Conservation (phyloP, 1,140 invertebrate genomes). For the Bilobella aurantiaca region DNA sequence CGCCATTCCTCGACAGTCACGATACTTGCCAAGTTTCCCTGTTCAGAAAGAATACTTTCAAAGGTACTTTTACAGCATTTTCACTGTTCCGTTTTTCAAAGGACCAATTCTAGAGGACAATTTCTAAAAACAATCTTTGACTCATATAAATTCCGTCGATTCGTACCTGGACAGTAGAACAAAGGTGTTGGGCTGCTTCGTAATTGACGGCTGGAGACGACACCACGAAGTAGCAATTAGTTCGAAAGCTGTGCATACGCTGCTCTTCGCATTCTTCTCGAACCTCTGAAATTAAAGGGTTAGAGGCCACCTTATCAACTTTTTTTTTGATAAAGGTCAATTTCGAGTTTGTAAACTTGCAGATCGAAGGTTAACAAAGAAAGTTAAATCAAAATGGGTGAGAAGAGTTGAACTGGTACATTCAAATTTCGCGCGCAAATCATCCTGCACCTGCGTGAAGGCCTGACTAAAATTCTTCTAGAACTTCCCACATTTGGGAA, state of each 20-base stretch:
- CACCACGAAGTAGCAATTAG: constrained; percentile 59
- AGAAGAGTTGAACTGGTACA: too few relatives aligned
- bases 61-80: neutral
- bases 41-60: constrained; percentile 9
- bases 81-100: neutral
- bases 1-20: constrained; percentile 52
- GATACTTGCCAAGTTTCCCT: constrained; percentile 48
- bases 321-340: too few relatives aligned
- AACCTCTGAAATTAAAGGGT: constrained; percentile 29
- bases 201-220: constrained; percentile 61
- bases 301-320: too few relatives aligned
- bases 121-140: too few relatives aligned
- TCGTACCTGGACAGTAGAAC: constrained; percentile 49
- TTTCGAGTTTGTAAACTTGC: too few relatives aligned
- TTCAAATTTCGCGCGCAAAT: too few relatives aligned
- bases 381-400: too few relatives aligned
- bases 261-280: constrained; percentile 52
- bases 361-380: too few relatives aligned
- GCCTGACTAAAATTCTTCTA: too few relatives aligned
- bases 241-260: constrained; percentile 52
- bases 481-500: too few relatives aligned
- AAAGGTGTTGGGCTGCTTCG: constrained; percentile 59
- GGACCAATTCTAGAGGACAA: neutral
- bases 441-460: too few relatives aligned
- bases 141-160: too few relatives aligned